These are phyloP conservation scores for Drosophila guanche DNA, from an alignment of 1,140 invertebrate genomes.

Conservation along the genomic window DNA sequence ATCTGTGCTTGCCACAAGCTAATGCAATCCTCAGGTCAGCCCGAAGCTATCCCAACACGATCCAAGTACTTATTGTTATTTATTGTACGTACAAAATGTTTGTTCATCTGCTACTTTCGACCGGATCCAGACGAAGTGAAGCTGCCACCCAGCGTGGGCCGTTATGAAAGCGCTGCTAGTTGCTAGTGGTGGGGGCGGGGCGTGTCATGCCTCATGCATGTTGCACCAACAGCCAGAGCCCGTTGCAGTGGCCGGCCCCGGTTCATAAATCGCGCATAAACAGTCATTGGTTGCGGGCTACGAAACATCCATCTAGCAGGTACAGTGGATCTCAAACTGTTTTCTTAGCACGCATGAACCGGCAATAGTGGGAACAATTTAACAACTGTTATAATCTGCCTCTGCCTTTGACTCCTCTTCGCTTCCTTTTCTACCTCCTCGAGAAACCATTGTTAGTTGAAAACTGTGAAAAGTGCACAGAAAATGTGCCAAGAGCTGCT, in stretches of 20 bases:
- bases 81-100: constrained; percentile 18
- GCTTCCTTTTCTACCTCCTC: too few relatives aligned
- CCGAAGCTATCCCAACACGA: not conserved
- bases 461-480: too few relatives aligned
- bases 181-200: constrained; percentile 24
- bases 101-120: constrained; percentile 40
- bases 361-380: too few relatives aligned
- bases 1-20: too few relatives aligned
- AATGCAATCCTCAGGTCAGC: constrained; percentile 33
- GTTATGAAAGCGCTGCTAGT: constrained; percentile 36
- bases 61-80: constrained; percentile 32
- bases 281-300: constrained; percentile 23
- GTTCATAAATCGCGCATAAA: constrained; percentile 35
- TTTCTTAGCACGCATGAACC: constrained; percentile 17
- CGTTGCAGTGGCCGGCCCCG: constrained; percentile 20
- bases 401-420: too few relatives aligned
- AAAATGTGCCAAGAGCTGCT: too few relatives aligned
- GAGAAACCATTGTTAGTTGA: too few relatives aligned
- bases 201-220: constrained; percentile 35
- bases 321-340: constrained; percentile 54
- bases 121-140: not conserved
- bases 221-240: constrained; percentile 30
- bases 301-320: constrained; percentile 13
- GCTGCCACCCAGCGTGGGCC: constrained; percentile 26
- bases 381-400: too few relatives aligned